Evolutionary conservation across 1,140 invertebrate genomes (phyloP).

Genomic region (Pinna nobilis): DNA sequence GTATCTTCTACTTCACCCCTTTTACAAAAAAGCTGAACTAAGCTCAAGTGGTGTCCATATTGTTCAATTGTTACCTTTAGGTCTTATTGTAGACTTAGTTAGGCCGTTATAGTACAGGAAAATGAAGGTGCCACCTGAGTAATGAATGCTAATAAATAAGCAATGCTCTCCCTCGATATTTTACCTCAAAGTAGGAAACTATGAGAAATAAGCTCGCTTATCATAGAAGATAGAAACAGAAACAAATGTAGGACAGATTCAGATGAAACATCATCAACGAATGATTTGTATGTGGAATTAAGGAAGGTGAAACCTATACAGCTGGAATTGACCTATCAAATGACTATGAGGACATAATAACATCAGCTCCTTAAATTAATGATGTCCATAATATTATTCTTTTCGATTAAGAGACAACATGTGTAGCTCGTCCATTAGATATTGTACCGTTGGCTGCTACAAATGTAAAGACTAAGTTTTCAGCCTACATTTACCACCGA

Average conservation of each 20-base stretch:
- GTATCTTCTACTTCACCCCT: too few relatives aligned
- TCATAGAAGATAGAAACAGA: neutral
- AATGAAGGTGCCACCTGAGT: conserved; percentile 18
- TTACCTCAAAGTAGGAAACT: neutral
- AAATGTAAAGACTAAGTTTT: neutral
- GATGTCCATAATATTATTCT: neutral
- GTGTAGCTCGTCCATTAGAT: neutral
- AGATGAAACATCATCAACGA: too few relatives aligned
- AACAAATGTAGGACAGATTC: neutral
- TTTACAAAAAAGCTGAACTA: neutral
- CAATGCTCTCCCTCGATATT: neutral
- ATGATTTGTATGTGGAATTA: neutral
- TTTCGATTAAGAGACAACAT: conserved; percentile 16
- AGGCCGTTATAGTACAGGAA: conserved; percentile 6
- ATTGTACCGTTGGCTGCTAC: conserved; percentile 2
- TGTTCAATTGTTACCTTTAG: conserved; percentile 4
- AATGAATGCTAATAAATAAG: neutral
- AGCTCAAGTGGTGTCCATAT: neutral
- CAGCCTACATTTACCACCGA: neutral
- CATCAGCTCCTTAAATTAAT: neutral
- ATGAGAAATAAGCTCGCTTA: neutral
- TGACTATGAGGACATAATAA: too few relatives aligned
- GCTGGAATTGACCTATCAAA: neutral
- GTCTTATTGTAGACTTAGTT: conserved; percentile 9
- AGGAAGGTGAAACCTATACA: neutral